Evolutionary conservation across 2,113 vertebrate genomes (phyloP).

Genomic region (Rhinoderma darwinii): DNA sequence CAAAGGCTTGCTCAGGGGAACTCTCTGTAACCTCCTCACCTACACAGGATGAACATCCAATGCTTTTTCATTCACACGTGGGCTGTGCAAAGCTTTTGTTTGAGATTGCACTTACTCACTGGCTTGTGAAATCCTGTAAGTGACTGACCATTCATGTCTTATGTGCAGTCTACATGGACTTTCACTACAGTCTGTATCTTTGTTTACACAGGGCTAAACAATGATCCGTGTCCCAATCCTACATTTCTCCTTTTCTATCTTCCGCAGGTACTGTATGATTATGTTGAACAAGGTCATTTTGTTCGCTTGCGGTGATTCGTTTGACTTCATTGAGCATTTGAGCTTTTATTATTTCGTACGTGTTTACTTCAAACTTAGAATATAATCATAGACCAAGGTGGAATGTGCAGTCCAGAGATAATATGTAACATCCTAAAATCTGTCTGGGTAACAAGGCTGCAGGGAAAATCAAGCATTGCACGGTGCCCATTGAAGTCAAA

Average conservation of each 20-base stretch:
- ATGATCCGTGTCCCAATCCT: background rate
- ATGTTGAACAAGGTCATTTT: too few relatives aligned
- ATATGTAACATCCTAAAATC: too few relatives aligned
- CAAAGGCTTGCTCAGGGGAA: conserved; percentile 63
- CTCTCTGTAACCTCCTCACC: conserved; percentile 54
- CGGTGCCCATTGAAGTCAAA: too few relatives aligned
- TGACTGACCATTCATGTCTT: background rate
- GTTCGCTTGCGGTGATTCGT: too few relatives aligned
- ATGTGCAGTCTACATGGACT: background rate
- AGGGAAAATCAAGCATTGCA: too few relatives aligned
- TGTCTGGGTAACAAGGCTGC: too few relatives aligned
- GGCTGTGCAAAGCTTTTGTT: conserved; percentile 30
- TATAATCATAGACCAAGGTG: too few relatives aligned
- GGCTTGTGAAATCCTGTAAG: conserved; percentile 31
- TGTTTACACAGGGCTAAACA: background rate
- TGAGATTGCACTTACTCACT: conserved; percentile 23
- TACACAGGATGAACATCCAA: conserved; percentile 32
- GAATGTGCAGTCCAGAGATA: too few relatives aligned
- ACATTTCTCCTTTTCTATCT: background rate
- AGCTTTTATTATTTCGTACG: too few relatives aligned
- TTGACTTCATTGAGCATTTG: too few relatives aligned
- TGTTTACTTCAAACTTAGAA: too few relatives aligned
- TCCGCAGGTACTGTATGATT: too few relatives aligned
- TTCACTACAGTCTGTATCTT: background rate
- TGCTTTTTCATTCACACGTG: conserved; percentile 13